Evolutionary conservation across 1,140 invertebrate species (phyloP), one percentile per base, ranked within the genome.

Genomic region (Drosophila pachea): DNA sequence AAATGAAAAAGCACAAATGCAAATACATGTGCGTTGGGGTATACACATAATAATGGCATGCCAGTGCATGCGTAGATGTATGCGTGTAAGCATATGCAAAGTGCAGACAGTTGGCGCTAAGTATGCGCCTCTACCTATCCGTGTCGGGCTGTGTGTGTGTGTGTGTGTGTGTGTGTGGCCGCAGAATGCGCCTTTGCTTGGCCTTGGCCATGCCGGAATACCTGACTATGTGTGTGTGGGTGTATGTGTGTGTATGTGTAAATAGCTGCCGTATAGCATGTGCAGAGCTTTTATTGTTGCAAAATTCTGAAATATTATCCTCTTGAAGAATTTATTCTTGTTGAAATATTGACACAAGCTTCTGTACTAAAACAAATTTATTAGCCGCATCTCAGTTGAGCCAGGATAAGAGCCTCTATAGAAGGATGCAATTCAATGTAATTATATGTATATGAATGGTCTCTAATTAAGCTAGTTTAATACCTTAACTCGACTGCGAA

Each of bases 1-100:
- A 67, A 67, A 72, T 67, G 43, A 50, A 72, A 72, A 72, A 60
- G 69, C 58, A 72, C 63, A 72, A 72, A 49, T 67, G 63, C 56
- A 55, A 65, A 71, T 68, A 63, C 47, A 32, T 36, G 29, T 35
- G 55, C 54, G 7, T 53, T 11, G 35, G 33, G 14, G n/a, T 6
- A 33, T 9, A 48, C 12, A 42, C 31, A 42, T 16, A 29, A 56
- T 40, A 56, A 4, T 31, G 33, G 8, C 60, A 12, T 33, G 2
- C 35, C 6, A 9, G 35, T 33, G 31, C 47, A n/a, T 35, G 35
- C 35, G 31, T 49, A 43, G 35, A 31, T 66, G 62, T 66, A 33
- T 42, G 64, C 33, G 12, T 48, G 22, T 33, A 62, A 61, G 64
- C 52, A 72, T 67, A 68, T 68, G 69, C 64, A 62, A 55, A 56